Evolutionary conservation across 2,888 invertebrate species (phyloP), one percentile per base, ranked within the genome.

Genomic region (Lasioglossum oenotherae): DNA sequence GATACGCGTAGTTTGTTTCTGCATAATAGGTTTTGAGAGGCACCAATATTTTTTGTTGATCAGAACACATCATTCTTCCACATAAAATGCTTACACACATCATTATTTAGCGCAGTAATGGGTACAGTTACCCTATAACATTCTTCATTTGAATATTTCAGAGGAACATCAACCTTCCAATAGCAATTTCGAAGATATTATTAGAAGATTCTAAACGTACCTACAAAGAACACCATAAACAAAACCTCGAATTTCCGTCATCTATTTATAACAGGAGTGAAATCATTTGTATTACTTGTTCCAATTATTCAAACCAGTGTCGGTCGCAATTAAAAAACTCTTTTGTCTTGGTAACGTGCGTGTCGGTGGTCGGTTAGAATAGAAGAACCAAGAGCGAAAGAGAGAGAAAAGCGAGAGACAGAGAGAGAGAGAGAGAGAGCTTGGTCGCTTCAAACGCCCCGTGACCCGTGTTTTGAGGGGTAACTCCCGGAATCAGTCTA

Each of bases 401-500:
- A 31, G 31, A 31, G 31, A 53, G 2, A 53, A 31, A 31, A 31
- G 31, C 31, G 31, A 31, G 31, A 31, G 31, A 31, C 31, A 57
- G 23, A 57, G n/a, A 57, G 57, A n/a, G 23, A 23, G 23, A n/a
- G 12, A n/a, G 23, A 31, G 64, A 64, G 16, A 27, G 31, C 16
- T 31, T 19, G 31, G 64, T 35, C 64, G 64, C 31, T 31, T 64
- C 64, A 31, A 64, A 64, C 64, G 64, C 31, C 31, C 64, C 64
- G 64, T 64, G 35, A 35, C 64, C 64, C 23, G 23, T 23, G 69
- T 69, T 69, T 38, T 23, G 41, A 41, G 71, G 85, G 88, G 87
- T 91, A 85, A 86, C 89, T 85, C 85, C 80, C 81, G 82, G 87
- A 87, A 88, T 85, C 81, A 78, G 41, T 53, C 46, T 53, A 74